Evolutionary conservation across 2,888 invertebrate genomes (phyloP).

Genomic region (Orchesellides sinensis): DNA sequence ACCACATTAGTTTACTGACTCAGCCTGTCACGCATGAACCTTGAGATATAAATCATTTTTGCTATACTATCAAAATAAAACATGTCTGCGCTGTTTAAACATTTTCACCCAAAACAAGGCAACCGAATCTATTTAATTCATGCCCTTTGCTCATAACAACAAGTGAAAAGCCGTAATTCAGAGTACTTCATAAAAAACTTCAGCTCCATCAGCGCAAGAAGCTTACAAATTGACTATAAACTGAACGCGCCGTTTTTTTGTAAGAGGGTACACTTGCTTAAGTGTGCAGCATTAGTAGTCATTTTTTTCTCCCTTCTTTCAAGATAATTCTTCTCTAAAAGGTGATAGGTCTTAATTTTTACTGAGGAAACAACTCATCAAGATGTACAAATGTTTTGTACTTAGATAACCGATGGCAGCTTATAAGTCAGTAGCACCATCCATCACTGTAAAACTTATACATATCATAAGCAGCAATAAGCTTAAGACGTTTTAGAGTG

Average conservation of each 20-base stretch:
- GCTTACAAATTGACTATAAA: constrained; percentile 34
- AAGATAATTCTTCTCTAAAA: constrained; percentile 38
- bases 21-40: constrained; percentile 34
- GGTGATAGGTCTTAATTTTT: constrained; percentile 63
- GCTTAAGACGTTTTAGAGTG: not conserved
- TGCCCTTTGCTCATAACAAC: not conserved
- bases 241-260: not conserved
- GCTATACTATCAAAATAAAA: constrained; percentile 37
- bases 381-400: constrained; percentile 48
- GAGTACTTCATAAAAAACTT: constrained; percentile 25
- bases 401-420: constrained; percentile 22
- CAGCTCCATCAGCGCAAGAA: constrained; percentile 17
- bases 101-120: not conserved
- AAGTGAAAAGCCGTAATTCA: constrained; percentile 46
- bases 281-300: constrained; percentile 36
- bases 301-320: constrained; percentile 23
- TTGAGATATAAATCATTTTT: constrained; percentile 51
- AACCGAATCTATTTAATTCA: not conserved
- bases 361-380: constrained; percentile 59
- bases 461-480: not conserved
- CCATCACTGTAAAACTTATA: not conserved
- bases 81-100: constrained; percentile 17
- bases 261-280: constrained; percentile 19
- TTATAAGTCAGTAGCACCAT: constrained; percentile 8
- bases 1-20: constrained; percentile 4